These are phyloP conservation scores for Prostheceraeus crozeri DNA, from an alignment of 2,888 invertebrate species.

Conservation along the genomic window DNA sequence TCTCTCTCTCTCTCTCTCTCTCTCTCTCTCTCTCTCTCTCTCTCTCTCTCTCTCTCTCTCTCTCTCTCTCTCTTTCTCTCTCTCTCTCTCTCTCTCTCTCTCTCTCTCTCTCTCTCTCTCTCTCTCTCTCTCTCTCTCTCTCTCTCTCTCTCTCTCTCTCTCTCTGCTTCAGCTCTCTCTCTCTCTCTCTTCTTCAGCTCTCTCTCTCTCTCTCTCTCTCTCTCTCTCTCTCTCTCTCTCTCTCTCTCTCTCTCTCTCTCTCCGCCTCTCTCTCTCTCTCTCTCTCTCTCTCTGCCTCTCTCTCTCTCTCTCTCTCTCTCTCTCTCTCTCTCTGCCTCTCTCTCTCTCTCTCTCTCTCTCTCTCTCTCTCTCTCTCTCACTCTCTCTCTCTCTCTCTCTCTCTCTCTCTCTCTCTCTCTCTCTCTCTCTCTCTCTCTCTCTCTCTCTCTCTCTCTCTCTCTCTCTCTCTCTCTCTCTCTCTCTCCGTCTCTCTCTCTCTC, in stretches of 20 bases:
- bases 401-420: neutral
- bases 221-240: neutral
- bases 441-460: neutral
- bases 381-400: slow-evolving; percentile 9
- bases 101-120: slow-evolving; percentile 12
- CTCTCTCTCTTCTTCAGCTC: slow-evolving; percentile 15
- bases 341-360: slow-evolving; percentile 22
- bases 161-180: too few relatives aligned
- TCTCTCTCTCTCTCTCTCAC: slow-evolving; percentile 6
- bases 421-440: slow-evolving; percentile 4
- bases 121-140: slow-evolving; percentile 17
- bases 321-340: slow-evolving; percentile 15
- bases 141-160: slow-evolving; percentile 18
- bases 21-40: slow-evolving; percentile 19
- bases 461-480: slow-evolving; percentile 10
- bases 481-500: neutral
- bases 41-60: slow-evolving; percentile 8
- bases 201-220: slow-evolving; percentile 8
- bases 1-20: slow-evolving; percentile 10
- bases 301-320: slow-evolving; percentile 4
- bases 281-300: slow-evolving; percentile 20
- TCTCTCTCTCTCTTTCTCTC: slow-evolving; percentile 11
- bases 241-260: slow-evolving; percentile 4
- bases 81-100: slow-evolving; percentile 20
- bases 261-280: slow-evolving; percentile 2